These are phyloP conservation scores for Lasius fuliginosus DNA, from an alignment of 2,888 invertebrate genomes.

Conservation along the genomic window DNA sequence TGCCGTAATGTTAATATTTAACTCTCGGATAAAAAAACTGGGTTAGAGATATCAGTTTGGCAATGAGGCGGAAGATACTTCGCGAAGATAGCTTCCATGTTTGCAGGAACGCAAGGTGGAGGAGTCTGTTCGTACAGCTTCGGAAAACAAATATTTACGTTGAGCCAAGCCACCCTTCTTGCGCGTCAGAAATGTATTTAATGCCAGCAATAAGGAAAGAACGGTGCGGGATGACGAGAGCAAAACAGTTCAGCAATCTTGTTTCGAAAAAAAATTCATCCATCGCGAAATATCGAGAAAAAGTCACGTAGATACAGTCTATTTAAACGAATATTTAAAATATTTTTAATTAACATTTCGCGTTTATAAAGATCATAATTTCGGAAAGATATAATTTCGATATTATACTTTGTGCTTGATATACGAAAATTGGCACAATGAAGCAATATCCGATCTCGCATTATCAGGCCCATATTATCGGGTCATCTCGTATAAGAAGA, in stretches of 20 bases:
- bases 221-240: neutral
- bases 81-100: conserved; percentile 20
- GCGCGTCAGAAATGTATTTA: conserved; percentile 53
- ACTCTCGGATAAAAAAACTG: neutral
- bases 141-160: conserved; percentile 69
- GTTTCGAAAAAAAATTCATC: neutral
- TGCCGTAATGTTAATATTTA: neutral
- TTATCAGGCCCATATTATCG: conserved; percentile 25
- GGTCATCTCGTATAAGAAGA: conserved; percentile 18
- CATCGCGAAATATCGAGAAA: neutral
- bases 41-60: conserved; percentile 28
- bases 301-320: neutral
- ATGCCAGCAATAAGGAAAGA: conserved; percentile 31
- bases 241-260: neutral
- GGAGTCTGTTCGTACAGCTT: conserved; percentile 36
- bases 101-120: conserved; percentile 13
- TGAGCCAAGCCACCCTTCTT: conserved; percentile 15
- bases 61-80: conserved; percentile 32
- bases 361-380: neutral
- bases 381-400: conserved; percentile 12
- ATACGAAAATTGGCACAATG: conserved; percentile 25
- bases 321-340: neutral
- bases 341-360: neutral
- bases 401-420: neutral
- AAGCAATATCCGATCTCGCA: conserved; percentile 3